These are phyloP conservation scores for Euthynnus affinis DNA, from an alignment of 2,797 vertebrate genomes.

Conservation along the genomic window DNA sequence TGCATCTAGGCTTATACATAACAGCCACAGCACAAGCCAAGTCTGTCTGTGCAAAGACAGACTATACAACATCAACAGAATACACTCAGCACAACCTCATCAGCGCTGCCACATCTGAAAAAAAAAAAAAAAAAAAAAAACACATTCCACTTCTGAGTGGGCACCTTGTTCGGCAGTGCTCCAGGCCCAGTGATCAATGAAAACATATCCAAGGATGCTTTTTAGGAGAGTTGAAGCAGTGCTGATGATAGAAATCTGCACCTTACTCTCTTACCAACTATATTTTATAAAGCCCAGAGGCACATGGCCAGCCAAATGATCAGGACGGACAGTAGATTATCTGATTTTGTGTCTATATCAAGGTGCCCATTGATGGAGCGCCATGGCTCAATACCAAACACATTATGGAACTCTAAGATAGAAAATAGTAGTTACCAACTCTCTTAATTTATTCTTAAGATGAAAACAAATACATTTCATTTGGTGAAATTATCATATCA, in stretches of 20 bases:
- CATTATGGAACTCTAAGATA: background rate
- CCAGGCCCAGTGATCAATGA: constrained; percentile 76
- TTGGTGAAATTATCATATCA: background rate
- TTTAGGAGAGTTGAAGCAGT: constrained; percentile 55
- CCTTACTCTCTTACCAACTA: constrained; percentile 46
- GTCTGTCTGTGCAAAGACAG: constrained; percentile 14
- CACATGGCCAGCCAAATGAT: constrained; percentile 25
- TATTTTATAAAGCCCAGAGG: constrained; percentile 65
- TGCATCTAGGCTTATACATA: background rate
- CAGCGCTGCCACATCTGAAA: constrained; percentile 19
- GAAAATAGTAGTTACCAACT: background rate
- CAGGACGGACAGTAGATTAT: constrained; percentile 43
- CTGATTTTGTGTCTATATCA: constrained; percentile 18
- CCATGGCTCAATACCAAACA: background rate
- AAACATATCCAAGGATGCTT: constrained; percentile 53
- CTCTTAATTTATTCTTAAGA: background rate
- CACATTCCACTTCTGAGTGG: constrained; percentile 29
- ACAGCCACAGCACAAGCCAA: background rate
- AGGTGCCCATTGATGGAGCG: background rate
- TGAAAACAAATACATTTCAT: background rate
- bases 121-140: background rate
- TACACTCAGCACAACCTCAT: constrained; percentile 16
- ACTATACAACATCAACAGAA: background rate
- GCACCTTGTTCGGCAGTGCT: constrained; percentile 52
- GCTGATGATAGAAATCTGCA: constrained; percentile 59